Base-by-base conservation (phyloP, 1,140 invertebrate genomes). In the Saccostrea cuccullata region DNA sequence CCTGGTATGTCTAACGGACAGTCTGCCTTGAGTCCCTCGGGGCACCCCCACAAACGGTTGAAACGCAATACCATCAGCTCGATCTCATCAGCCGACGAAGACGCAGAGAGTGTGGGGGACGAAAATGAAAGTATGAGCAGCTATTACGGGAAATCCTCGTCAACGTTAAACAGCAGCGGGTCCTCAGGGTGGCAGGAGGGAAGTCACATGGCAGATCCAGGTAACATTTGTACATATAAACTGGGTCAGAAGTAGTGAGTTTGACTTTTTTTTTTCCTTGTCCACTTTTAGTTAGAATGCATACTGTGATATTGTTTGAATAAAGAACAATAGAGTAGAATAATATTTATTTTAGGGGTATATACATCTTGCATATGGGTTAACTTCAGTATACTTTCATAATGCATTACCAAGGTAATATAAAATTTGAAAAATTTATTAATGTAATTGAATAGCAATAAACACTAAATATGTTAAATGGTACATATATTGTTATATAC, bases 61-160 rank as follows among this genome's bases (percentile, higher is more conserved):
- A 95, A 96, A 89, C 94, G 96, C 55, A 95, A 87, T 30, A 91
- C 92, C 9, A 94, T 94, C 86, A 94, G 92, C 87, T 94, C 94
- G 40, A 94, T 96, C 85, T 96, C 96, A 84, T 96, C 96, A 5
- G 95, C 95, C 2, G 96, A 96, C 86, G 96, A 96, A 88, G 96
- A 95, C 82, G 92, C 94, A 15, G 95, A 96, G 77, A 92, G 93
- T 90, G 91, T 94, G 23, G 91, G 92, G 30, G 94, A 93, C 67
- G 93, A 92, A 92, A 91, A 86, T 40, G 94, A 93, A 94, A 95
- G 85, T 94, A 95, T 92, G 93, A 94, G 87, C 95, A 93, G 94
- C n/a, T 96, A 96, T 93, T 96, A 96, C 91, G 96, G 95, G n/a
- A 96, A 96, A 90, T 96, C 96, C 89, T 96, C 96, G 17, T 96